Evolutionary conservation across 2,888 invertebrate genomes (phyloP).

Genomic region (Frankliniella intonsa): DNA sequence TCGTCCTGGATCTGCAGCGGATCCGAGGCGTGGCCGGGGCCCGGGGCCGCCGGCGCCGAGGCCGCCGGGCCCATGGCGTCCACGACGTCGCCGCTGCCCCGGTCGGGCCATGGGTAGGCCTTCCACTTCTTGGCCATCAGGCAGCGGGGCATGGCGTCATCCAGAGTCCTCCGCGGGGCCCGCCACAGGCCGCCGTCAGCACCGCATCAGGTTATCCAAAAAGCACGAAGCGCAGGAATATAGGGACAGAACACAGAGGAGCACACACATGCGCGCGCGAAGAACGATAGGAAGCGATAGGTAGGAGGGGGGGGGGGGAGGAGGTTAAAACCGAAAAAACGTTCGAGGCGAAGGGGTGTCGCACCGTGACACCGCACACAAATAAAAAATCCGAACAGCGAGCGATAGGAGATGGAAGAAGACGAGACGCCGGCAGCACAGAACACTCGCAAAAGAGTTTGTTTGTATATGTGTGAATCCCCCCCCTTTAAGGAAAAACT

Average conservation of each 20-base stretch:
- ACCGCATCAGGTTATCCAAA: not conserved
- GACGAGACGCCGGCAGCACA: not conserved
- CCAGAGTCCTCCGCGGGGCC: constrained; percentile 31
- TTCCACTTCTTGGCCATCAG: constrained; percentile 96
- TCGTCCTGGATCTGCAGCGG: constrained; percentile 40
- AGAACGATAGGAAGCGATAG: constrained; percentile 18
- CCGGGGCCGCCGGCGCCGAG: constrained; percentile 37
- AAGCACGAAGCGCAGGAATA: not conserved
- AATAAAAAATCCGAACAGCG: constrained; percentile 7
- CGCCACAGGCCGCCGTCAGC: constrained; percentile 32
- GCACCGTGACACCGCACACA: not conserved
- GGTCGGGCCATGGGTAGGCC: constrained; percentile 72
- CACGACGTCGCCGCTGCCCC: constrained; percentile 49
- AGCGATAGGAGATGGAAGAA: not conserved
- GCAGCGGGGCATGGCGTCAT: constrained; percentile 77
- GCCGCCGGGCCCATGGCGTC: constrained; percentile 39
- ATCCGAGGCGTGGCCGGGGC: not conserved
- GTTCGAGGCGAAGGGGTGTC: not conserved
- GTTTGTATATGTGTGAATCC: not conserved
- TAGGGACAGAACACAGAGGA: not conserved
- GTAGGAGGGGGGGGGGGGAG: constrained; percentile 23
- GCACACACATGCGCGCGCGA: constrained; percentile 2
- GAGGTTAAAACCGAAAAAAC: constrained; percentile 31
- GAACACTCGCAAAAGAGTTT: constrained; percentile 16
- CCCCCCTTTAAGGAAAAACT: constrained; percentile 17